A percentile compares a stretch with the other conserved stretches of the same genome.
phyloP scores from a whole-genome alignment of 2,113 vertebrate species.

The Kryptolebias marmoratus region DNA sequence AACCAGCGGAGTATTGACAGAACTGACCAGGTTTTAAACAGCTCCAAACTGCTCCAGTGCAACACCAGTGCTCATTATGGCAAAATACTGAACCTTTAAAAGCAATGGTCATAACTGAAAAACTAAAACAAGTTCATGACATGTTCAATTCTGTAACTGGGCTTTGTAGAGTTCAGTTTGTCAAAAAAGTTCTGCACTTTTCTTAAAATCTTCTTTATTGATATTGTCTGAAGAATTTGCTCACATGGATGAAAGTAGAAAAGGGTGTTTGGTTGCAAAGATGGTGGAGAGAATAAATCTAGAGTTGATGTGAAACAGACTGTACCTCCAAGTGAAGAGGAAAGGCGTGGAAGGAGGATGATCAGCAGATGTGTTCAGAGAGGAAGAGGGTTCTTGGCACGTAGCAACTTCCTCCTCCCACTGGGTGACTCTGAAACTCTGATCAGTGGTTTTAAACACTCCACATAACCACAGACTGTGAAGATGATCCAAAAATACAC shows the following conservation, averaged over 20 bases:
- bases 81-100: too few species aligned
- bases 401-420: conserved; percentile 20
- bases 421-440: conserved; percentile 8
- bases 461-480: conserved; percentile 4
- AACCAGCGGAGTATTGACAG: too few species aligned
- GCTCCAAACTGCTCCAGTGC: too few species aligned
- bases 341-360: conserved; percentile 7
- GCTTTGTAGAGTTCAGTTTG: background rate
- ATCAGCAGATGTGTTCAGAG: conserved; percentile 9
- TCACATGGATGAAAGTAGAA: background rate
- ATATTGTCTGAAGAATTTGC: background rate
- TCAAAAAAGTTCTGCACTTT: background rate
- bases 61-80: too few species aligned
- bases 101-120: too few species aligned
- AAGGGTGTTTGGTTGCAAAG: background rate
- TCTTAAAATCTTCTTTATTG: background rate
- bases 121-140: too few species aligned
- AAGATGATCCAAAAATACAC: background rate
- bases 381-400: conserved; percentile 11
- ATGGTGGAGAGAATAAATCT: background rate
- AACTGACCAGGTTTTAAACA: too few species aligned
- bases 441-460: conserved; percentile 41
- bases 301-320: background rate
- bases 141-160: too few species aligned
- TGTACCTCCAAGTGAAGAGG: conserved; percentile 14